phyloP scores from a whole-genome alignment of 2,888 invertebrate species.

The Sminthurinus aureus region DNA sequence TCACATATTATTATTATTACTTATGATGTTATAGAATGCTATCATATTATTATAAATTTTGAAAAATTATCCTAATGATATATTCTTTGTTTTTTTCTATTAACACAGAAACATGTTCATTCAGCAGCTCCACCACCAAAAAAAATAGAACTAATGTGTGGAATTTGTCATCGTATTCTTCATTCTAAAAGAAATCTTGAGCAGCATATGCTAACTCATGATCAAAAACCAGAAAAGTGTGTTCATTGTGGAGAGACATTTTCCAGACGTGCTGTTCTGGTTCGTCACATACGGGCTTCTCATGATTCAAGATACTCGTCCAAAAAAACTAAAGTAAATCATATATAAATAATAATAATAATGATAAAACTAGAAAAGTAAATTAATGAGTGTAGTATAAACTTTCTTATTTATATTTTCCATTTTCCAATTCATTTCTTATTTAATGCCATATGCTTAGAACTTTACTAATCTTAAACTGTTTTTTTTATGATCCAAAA shows the following conservation, averaged over 20 bases:
- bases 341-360: not conserved
- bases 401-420: conserved; percentile 58
- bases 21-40: too few species aligned
- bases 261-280: conserved; percentile 81
- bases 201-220: conserved; percentile 88
- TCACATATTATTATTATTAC: too few species aligned
- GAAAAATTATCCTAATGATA: too few species aligned
- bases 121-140: conserved; percentile 16
- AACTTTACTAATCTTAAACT: too few species aligned
- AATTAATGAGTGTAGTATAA: too few species aligned
- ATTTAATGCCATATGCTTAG: too few species aligned
- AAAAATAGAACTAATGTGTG: conserved; percentile 52
- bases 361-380: too few species aligned
- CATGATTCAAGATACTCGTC: conserved; percentile 81
- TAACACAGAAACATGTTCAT: conserved; percentile 38
- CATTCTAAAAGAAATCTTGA: conserved; percentile 83
- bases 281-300: conserved; percentile 80
- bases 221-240: conserved; percentile 77
- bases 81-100: too few species aligned
- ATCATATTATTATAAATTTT: too few species aligned
- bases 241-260: conserved; percentile 86
- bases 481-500: not conserved
- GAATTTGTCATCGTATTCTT: conserved; percentile 64
- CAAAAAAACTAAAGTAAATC: conserved; percentile 68
- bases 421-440: too few species aligned